Evolutionary conservation across 2,797 vertebrate genomes (phyloP).

Genomic region (Gambusia yucatana): DNA sequence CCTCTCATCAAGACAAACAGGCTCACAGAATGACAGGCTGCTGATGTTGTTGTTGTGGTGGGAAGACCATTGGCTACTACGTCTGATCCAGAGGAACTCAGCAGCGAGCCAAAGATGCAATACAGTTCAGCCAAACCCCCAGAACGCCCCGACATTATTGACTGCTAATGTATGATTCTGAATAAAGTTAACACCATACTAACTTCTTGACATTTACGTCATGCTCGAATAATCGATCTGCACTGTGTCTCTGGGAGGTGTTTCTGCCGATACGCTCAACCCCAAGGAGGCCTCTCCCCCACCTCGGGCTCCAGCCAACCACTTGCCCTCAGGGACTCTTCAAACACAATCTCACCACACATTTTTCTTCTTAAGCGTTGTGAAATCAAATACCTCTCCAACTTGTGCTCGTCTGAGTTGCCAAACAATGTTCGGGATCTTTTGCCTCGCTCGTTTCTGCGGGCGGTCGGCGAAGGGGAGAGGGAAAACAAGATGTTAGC

Average conservation of each 20-base stretch:
- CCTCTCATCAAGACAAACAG: conserved; percentile 74
- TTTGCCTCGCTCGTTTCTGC: conserved; percentile 28
- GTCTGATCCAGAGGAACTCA: conserved; percentile 61
- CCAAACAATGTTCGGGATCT: conserved; percentile 62
- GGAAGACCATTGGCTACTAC: conserved; percentile 63
- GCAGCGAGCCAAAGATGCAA: conserved; percentile 52
- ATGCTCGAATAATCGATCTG: background rate
- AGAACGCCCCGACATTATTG: conserved; percentile 15
- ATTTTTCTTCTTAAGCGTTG: conserved; percentile 76
- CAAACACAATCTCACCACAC: conserved; percentile 60
- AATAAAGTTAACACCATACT: conserved; percentile 4
- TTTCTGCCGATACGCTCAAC: background rate
- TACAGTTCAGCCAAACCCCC: conserved; percentile 49
- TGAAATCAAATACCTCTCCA: conserved; percentile 75
- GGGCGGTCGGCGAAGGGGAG: conserved; percentile 9
- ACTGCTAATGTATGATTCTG: conserved; percentile 2
- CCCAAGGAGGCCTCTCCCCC: conserved; percentile 36
- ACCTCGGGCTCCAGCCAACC: conserved; percentile 48
- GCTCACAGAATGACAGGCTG: conserved; percentile 40
- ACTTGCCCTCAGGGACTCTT: conserved; percentile 50
- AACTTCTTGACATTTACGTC: conserved; percentile 11
- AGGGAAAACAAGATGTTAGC: conserved; percentile 35
- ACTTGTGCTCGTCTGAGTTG: conserved; percentile 57
- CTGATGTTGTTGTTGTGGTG: conserved; percentile 40
- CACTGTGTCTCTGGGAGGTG: conserved; percentile 13